Evolutionary conservation across 2,797 vertebrate genomes (phyloP).

Genomic region (Synaphobranchus kaupii): DNA sequence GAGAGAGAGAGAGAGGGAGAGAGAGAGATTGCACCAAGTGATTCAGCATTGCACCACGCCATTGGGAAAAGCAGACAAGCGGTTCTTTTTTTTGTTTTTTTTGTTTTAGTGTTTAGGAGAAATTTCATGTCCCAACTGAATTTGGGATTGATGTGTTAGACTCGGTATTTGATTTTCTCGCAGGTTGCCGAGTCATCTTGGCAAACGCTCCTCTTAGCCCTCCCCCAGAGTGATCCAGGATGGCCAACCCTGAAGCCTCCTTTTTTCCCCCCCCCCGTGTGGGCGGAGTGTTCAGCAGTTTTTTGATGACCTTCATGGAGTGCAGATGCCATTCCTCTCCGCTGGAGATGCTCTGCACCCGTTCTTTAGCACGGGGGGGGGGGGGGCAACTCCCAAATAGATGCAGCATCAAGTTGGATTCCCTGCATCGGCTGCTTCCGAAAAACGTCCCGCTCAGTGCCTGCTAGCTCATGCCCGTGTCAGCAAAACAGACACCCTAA

Average conservation of each 20-base stretch:
- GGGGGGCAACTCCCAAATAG: neutral
- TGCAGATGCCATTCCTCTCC: neutral
- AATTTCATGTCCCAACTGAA: conserved; percentile 16
- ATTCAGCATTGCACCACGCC: conserved; percentile 53
- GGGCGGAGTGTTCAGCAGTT: neutral
- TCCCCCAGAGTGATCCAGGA: neutral
- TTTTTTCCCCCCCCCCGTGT: neutral
- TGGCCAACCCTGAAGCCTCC: neutral
- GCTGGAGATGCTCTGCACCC: neutral
- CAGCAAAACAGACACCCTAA: conserved; percentile 3
- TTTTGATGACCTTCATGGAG: neutral
- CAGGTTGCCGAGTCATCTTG: conserved; percentile 1
- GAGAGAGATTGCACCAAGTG: conserved; percentile 31
- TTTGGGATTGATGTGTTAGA: conserved; percentile 19
- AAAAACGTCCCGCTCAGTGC: neutral
- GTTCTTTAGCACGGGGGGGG: neutral
- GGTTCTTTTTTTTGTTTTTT: conserved; percentile 37
- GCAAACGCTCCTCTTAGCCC: neutral
- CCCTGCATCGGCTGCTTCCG: neutral
- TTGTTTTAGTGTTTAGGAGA: neutral
- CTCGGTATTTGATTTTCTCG: conserved; percentile 11
- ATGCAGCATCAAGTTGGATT: neutral
- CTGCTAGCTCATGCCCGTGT: neutral
- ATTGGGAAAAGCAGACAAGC: conserved; percentile 58
- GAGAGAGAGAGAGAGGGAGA: conserved; percentile 34